Evolutionary conservation across 1,140 invertebrate genomes (phyloP).

Genomic region (Centruroides vittatus): DNA sequence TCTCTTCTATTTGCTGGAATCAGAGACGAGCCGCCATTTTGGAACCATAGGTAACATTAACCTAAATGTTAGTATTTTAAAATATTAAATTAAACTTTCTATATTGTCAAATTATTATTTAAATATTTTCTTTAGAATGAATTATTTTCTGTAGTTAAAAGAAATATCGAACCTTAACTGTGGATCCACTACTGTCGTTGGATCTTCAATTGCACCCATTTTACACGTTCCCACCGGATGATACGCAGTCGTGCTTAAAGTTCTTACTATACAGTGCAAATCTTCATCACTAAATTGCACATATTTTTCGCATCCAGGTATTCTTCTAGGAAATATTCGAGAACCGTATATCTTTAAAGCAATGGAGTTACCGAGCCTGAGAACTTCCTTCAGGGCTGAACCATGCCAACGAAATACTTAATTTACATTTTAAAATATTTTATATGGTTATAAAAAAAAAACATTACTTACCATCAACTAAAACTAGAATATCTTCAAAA

Average conservation of each 20-base stretch:
- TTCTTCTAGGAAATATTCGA: not conserved
- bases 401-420: too few species aligned
- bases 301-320: not conserved
- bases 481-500: slow-evolving; percentile 40
- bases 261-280: not conserved
- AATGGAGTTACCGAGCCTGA: not conserved
- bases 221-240: not conserved
- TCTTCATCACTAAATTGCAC: not conserved
- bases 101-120: too few species aligned
- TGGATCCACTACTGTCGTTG: slow-evolving; percentile 63
- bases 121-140: too few species aligned
- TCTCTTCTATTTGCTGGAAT: too few species aligned
- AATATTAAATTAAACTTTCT: too few species aligned
- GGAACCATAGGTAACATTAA: too few species aligned
- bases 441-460: not conserved
- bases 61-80: too few species aligned
- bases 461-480: slow-evolving; percentile 13
- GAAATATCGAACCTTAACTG: slow-evolving; percentile 32
- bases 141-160: too few species aligned
- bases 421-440: too few species aligned
- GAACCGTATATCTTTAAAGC: not conserved
- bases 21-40: too few species aligned
- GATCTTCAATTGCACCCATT: slow-evolving; percentile 49
- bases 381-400: not conserved
- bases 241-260: not conserved